phyloP scores from a whole-genome alignment of 1,140 invertebrate genomes.

The Euwallacea fornicatus region DNA sequence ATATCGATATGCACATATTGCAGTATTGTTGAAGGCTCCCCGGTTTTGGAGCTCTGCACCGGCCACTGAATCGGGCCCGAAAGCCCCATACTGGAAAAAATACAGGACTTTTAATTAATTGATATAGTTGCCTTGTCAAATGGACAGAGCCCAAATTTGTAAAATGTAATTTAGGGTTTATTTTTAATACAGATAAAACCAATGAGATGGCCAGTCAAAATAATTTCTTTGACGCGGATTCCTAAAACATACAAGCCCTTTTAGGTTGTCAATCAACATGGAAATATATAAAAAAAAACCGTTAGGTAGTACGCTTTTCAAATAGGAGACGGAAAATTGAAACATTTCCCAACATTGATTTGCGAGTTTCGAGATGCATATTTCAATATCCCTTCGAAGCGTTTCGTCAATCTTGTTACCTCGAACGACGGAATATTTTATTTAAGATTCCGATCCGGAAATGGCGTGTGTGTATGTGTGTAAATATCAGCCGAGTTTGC shows the following conservation, averaged over 20 bases:
- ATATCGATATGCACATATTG: conserved; percentile 33
- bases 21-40: conserved; percentile 23
- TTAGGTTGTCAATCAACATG: background rate
- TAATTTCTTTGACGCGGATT: background rate
- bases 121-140: conserved; percentile 20
- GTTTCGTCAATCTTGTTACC: conserved; percentile 19
- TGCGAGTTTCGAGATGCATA: conserved; percentile 18
- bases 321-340: conserved; percentile 21
- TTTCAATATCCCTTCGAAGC: conserved; percentile 21
- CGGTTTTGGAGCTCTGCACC: background rate
- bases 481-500: conserved; percentile 14
- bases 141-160: background rate
- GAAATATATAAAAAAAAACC: conserved; percentile 10
- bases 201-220: too few relatives aligned
- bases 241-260: background rate
- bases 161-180: too few relatives aligned
- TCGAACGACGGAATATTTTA: conserved; percentile 22
- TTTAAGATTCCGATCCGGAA: conserved; percentile 19
- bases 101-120: conserved; percentile 30
- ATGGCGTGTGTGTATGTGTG: conserved; percentile 12
- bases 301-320: conserved; percentile 11
- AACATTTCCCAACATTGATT: conserved; percentile 21
- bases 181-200: too few relatives aligned
- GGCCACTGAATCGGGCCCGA: background rate
- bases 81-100: conserved; percentile 9